Evolutionary conservation across 2,113 vertebrate genomes (phyloP).

Genomic region (Salvelinus namaycush): DNA sequence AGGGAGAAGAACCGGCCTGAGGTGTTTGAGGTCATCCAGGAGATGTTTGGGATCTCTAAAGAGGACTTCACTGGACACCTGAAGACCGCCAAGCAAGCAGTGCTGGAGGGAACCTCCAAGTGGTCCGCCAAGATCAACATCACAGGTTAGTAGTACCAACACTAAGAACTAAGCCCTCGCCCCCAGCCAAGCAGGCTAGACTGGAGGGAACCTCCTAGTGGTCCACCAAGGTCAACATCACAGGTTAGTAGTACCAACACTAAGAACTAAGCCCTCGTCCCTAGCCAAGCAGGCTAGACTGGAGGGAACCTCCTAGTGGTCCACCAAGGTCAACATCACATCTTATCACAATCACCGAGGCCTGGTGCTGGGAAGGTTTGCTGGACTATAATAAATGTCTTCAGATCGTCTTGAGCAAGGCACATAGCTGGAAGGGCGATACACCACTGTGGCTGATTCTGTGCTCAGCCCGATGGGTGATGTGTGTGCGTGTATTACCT

Average conservation of each 20-base stretch:
- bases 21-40: slow-evolving; percentile 93
- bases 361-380: no score
- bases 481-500: not conserved
- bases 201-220: slow-evolving; percentile 96
- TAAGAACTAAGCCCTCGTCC: not conserved
- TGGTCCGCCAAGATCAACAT: slow-evolving; percentile 98
- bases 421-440: no score
- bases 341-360: slow-evolving; percentile 62
- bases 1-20: slow-evolving; percentile 94
- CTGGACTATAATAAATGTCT: no score
- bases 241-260: slow-evolving; percentile 73
- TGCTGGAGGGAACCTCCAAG: slow-evolving; percentile 95
- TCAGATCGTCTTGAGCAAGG: no score
- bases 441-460: no score
- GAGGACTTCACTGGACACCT: slow-evolving; percentile 87
- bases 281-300: slow-evolving; percentile 90
- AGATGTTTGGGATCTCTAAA: slow-evolving; percentile 91
- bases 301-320: slow-evolving; percentile 97
- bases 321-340: slow-evolving; percentile 93
- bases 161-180: not conserved
- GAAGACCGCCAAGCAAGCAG: slow-evolving; percentile 92
- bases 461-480: no score
- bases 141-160: slow-evolving; percentile 79
- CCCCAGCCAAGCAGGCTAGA: slow-evolving; percentile 87
- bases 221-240: slow-evolving; percentile 95